A percentile compares a stretch with the other conserved stretches of the same genome.
These are phyloP conservation scores for Tapera naevia DNA, from an alignment of 2,797 vertebrate genomes.

Conservation along the genomic window DNA sequence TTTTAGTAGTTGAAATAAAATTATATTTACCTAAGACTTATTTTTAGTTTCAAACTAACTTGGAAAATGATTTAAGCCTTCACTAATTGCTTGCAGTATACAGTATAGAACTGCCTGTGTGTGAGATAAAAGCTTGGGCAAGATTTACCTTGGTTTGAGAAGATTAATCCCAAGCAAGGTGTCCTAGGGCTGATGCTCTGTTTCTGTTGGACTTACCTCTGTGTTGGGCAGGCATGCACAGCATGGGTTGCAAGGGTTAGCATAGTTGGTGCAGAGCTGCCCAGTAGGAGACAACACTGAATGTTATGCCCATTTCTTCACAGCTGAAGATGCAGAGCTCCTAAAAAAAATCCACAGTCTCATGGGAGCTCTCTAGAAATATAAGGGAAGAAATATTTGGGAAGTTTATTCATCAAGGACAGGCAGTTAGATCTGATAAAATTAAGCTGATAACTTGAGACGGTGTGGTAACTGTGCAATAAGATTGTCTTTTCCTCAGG, in stretches of 20 bases:
- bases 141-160: neutral
- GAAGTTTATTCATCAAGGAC: neutral
- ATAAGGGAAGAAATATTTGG: neutral
- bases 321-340: neutral
- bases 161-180: neutral
- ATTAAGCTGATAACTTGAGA: neutral
- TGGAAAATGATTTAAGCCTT: neutral
- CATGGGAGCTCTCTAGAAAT: neutral
- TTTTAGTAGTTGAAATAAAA: slow-evolving; percentile 20
- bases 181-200: neutral
- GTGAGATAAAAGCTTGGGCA: neutral
- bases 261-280: neutral
- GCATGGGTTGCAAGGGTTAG: neutral
- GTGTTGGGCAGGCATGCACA: neutral
- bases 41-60: slow-evolving; percentile 25
- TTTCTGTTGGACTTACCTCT: neutral
- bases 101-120: neutral
- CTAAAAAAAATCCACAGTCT: neutral
- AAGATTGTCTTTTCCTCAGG: slow-evolving; percentile 33
- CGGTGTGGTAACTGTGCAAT: neutral
- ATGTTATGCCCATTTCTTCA: neutral
- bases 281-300: neutral
- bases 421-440: neutral
- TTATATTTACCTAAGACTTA: slow-evolving; percentile 5
- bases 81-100: neutral